Evolutionary conservation across 2,888 invertebrate species (phyloP), one percentile per base, ranked within the genome.

Genomic region (Eueremaeus valkanovi): DNA sequence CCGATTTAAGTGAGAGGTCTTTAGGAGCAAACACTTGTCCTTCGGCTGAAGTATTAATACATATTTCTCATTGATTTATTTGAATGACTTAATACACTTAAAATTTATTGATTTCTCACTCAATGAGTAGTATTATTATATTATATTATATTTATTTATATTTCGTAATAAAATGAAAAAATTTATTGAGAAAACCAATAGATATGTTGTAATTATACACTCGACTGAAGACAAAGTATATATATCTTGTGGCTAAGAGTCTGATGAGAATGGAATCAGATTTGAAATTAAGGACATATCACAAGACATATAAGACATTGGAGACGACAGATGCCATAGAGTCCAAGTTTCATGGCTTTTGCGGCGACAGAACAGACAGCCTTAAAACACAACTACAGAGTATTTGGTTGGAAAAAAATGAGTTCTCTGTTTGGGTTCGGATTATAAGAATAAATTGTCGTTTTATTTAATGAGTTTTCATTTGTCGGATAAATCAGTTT

Each of bases 51-150:
- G 42, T 18, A 49, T 6, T 49, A 49, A n/a, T n/a, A n/a, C n/a
- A n/a, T n/a, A n/a, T n/a, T n/a, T n/a, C 49, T 49, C 49, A n/a
- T 49, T 49, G 49, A 49, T 49, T 49, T 49, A 49, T 49, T 49
- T 49, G 49, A 49, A 49, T 49, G 49, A 49, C n/a, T 49, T 18
- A 21, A n/a, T 18, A 1, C 18, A n/a, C 18, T 5, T 5, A 49
- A 49, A 49, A 49, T 49, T 49, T 49, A 49, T 49, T 49, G 49
- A 49, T 49, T 49, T 49, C 49, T 49, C 49, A 49, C 21, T 49
- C 49, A 49, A 49, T 49, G 49, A 49, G 18, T 2, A 49, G 21
- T n/a, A n/a, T n/a, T 49, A 49, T 49, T 49, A 49, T 49, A n/a
- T 11, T 49, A 49, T 49, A 49, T 49, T 49, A n/a, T 49, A 49